These are phyloP conservation scores for Craniophora ligustri DNA, from an alignment of 2,888 invertebrate genomes.

Conservation along the genomic window DNA sequence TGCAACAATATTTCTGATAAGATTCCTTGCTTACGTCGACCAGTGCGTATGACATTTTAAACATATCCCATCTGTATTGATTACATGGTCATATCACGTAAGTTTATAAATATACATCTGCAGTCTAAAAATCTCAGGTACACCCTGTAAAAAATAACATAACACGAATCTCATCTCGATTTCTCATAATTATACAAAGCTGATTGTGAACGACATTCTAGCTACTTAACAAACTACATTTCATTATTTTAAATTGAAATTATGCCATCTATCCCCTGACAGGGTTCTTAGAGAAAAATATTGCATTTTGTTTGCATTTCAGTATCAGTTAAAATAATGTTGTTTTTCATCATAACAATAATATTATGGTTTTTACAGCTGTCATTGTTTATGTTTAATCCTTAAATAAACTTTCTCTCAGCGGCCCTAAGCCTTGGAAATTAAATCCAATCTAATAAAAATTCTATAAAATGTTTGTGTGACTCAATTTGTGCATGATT, in stretches of 20 bases:
- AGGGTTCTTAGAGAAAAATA: slow-evolving; percentile 10
- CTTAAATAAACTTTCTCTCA: neutral
- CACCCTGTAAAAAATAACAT: slow-evolving; percentile 50
- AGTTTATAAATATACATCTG: slow-evolving; percentile 41
- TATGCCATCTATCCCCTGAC: slow-evolving; percentile 10
- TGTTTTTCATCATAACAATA: neutral
- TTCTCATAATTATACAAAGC: slow-evolving; percentile 29
- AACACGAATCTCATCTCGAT: slow-evolving; percentile 24
- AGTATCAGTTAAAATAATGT: slow-evolving; percentile 7
- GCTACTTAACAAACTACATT: slow-evolving; percentile 31
- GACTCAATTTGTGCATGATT: slow-evolving; percentile 82
- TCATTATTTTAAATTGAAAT: slow-evolving; percentile 28
- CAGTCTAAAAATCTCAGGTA: slow-evolving; percentile 54
- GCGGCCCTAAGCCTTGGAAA: neutral
- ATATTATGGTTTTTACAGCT: neutral
- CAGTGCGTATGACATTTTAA: slow-evolving; percentile 2
- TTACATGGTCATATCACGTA: slow-evolving; percentile 30
- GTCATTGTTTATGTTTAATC: neutral
- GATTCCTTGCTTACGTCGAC: slow-evolving; percentile 5
- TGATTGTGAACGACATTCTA: slow-evolving; percentile 24
- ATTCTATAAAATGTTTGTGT: slow-evolving; percentile 58
- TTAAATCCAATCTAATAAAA: slow-evolving; percentile 42
- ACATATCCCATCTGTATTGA: slow-evolving; percentile 11
- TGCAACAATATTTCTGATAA: slow-evolving; percentile 17
- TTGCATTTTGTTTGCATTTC: slow-evolving; percentile 2